phyloP scores from a whole-genome alignment of 2,113 vertebrate species.

The Probosciger aterrimus region DNA sequence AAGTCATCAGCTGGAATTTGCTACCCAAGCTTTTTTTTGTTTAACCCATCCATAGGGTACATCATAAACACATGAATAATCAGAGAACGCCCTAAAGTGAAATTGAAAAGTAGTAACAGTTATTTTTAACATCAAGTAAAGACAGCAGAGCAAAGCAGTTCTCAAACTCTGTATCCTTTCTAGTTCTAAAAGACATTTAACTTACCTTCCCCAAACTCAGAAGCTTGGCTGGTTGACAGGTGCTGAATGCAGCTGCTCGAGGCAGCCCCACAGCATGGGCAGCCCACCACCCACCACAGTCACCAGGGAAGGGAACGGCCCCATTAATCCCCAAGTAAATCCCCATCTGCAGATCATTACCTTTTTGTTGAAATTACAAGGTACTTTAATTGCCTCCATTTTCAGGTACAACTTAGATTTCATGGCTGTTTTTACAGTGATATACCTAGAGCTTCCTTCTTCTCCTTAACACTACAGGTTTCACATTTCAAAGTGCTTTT shows the following conservation, averaged over 20 bases:
- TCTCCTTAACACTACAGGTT: not conserved
- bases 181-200: not conserved
- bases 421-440: not conserved
- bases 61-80: not conserved
- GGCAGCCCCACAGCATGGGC: not conserved
- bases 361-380: not conserved
- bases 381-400: not conserved
- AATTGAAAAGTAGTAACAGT: constrained; percentile 48
- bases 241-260: fast-evolving
- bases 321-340: not conserved
- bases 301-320: not conserved
- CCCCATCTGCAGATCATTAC: not conserved
- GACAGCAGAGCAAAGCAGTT: not conserved
- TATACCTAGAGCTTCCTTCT: not conserved
- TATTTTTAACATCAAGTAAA: constrained; percentile 23
- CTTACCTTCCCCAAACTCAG: not conserved
- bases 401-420: not conserved
- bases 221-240: fast-evolving
- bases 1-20: not conserved
- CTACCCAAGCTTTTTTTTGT: not conserved
- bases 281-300: fast-evolving
- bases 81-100: constrained; percentile 19
- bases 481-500: not conserved
- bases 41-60: not conserved
- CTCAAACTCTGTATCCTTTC: not conserved